These are phyloP conservation scores for Mystacides longicornis DNA, from an alignment of 2,888 invertebrate species.

Conservation along the genomic window DNA sequence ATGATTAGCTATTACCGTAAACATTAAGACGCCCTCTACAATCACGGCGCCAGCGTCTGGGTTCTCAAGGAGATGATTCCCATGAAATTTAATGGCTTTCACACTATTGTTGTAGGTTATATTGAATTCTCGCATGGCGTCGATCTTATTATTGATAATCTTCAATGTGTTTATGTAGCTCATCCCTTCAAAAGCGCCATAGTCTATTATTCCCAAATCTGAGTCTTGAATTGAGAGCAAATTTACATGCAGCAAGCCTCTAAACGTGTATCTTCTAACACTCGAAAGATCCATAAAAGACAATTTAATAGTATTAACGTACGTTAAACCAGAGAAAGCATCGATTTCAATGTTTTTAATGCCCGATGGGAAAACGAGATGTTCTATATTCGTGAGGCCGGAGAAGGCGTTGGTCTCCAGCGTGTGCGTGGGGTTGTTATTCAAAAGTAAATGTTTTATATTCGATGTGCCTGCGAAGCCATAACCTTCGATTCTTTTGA, in stretches of 20 bases:
- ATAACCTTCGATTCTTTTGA: constrained; percentile 63
- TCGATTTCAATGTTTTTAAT: constrained; percentile 65
- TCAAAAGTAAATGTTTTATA: constrained; percentile 71
- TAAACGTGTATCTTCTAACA: constrained; percentile 65
- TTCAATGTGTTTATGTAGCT: constrained; percentile 64
- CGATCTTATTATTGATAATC: constrained; percentile 79
- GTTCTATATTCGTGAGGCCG: constrained; percentile 76
- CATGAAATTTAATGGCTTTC: constrained; percentile 63
- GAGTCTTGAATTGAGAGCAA: constrained; percentile 74
- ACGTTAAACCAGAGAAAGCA: constrained; percentile 74
- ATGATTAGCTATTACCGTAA: constrained; percentile 71
- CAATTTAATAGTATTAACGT: constrained; percentile 70
- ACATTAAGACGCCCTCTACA: constrained; percentile 60
- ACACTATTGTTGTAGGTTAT: constrained; percentile 65
- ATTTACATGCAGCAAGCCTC: constrained; percentile 68
- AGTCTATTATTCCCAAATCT: constrained; percentile 66
- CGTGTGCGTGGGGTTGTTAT: constrained; percentile 75
- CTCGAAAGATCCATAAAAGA: constrained; percentile 77
- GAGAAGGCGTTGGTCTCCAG: constrained; percentile 79
- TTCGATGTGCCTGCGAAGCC: constrained; percentile 84
- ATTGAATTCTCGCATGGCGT: constrained; percentile 68
- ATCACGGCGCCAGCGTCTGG: constrained; percentile 61
- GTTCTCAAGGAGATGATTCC: constrained; percentile 73
- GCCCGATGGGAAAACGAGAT: constrained; percentile 77
- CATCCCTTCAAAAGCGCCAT: constrained; percentile 71